Evolutionary conservation across 2,888 invertebrate genomes (phyloP), one percentile per base, ranked within the genome.

Genomic region (Neoascia interrupta): DNA sequence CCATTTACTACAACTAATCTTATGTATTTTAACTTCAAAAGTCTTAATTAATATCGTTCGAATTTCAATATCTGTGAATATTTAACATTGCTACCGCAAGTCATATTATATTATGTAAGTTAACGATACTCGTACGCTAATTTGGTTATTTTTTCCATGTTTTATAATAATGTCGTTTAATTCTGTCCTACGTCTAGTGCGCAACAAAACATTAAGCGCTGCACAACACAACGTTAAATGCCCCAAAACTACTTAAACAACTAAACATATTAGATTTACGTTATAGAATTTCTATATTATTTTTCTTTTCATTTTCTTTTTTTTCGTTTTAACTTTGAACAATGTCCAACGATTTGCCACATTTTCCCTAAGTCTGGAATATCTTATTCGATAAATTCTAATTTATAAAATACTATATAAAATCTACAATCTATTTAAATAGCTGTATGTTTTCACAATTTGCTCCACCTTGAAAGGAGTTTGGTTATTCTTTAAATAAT

Each of bases 391-490:
- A 64, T 31, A 31, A 26, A 31, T 21, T 49, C 49, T 34, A 41
- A 69, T 58, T 70, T 75, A 75, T 69, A 75, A 75, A 75, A 70
- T 70, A 70, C 75, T 75, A 63, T 75, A 75, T 75, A 75, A 70
- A 75, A 75, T 75, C 69, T 75, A 75, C 56, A 70, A 37, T 51
- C 69, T 75, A 58, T 23, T 56, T 43, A 41, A 68, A 61, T 49
- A 51, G 69, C 36, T 75, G 60, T 61, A 31, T 54, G 28, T 61
- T 43, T 66, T 68, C 26, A 26, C 49, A 41, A 53, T 54, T 37
- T 5, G 16, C 15, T 58, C 61, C 74, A 68, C 68, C 41, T 53
- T 39, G 53, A n/a, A n/a, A 72, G 64, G 58, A 60, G 53, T 64
- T 56, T 75, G 49, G 16, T 41, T 70, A 18, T 37, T 53, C 39